A percentile compares a stretch with the other conserved stretches of the same genome.
These are phyloP conservation scores for Phenganax marumi DNA, from an alignment of 92 coral and sea anemone species.

Conservation along the genomic window DNA sequence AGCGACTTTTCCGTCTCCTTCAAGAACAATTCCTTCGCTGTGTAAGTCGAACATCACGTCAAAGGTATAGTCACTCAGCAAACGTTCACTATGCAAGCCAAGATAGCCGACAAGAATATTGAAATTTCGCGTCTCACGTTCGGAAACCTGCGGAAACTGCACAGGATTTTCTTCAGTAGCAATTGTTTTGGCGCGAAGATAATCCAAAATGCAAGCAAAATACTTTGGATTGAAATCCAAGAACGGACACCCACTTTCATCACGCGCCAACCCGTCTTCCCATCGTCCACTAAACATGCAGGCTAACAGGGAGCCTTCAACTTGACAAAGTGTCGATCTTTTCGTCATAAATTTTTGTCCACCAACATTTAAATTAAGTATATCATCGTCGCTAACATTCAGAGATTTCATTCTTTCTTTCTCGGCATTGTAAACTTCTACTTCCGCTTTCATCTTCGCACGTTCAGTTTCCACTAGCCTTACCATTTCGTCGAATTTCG, in stretches of 20 bases:
- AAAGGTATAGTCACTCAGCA: too few species aligned
- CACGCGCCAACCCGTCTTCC: constrained; percentile 3
- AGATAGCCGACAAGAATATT: background rate
- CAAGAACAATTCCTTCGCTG: background rate
- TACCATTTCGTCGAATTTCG: constrained; percentile 1
- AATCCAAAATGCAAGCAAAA: constrained; percentile 10
- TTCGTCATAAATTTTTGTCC: constrained; percentile 11
- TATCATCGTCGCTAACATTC: background rate
- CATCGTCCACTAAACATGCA: constrained; percentile 7
- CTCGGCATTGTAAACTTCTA: background rate
- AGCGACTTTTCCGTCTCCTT: constrained; percentile 1
- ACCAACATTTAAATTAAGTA: background rate
- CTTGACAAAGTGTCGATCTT: constrained; percentile 13
- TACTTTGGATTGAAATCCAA: constrained; percentile 2
- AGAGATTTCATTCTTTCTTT: background rate
- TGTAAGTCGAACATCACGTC: background rate
- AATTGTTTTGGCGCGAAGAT: background rate
- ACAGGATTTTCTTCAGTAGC: background rate
- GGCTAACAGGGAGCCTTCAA: background rate
- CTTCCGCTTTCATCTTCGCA: background rate
- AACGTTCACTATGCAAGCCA: constrained; percentile 7
- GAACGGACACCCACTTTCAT: background rate
- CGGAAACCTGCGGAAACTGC: background rate
- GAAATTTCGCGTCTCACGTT: background rate
- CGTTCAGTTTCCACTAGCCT: background rate